These are phyloP conservation scores for Cheilosia urbana DNA, from an alignment of 2,888 invertebrate genomes.

Conservation along the genomic window DNA sequence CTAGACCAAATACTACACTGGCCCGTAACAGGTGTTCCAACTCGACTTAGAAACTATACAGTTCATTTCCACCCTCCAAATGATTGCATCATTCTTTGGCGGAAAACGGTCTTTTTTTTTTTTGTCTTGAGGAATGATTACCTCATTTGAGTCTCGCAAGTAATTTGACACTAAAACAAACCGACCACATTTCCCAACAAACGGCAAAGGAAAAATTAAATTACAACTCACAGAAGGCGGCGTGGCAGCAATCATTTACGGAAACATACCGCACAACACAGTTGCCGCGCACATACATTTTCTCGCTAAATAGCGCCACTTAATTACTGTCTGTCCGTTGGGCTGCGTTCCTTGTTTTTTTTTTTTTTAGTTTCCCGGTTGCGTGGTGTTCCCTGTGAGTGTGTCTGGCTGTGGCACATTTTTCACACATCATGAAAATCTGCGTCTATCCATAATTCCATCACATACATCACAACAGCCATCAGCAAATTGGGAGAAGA, in stretches of 20 bases:
- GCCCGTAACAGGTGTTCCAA: slow-evolving; percentile 25
- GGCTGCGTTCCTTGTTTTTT: slow-evolving; percentile 17
- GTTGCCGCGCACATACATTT: neutral
- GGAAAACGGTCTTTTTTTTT: neutral
- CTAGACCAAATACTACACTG: neutral
- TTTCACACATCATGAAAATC: slow-evolving; percentile 67
- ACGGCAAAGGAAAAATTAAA: slow-evolving; percentile 39
- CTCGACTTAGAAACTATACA: neutral
- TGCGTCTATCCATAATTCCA: slow-evolving; percentile 51
- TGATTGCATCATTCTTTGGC: slow-evolving; percentile 44
- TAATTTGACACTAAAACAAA: slow-evolving; percentile 63
- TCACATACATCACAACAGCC: slow-evolving; percentile 46
- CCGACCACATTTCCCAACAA: slow-evolving; percentile 12
- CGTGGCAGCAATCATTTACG: slow-evolving; percentile 52
- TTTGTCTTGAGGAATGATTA: slow-evolving; percentile 40
- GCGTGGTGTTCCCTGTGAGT: neutral
- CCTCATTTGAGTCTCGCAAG: slow-evolving; percentile 61
- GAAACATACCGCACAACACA: slow-evolving; percentile 47
- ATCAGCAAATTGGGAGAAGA: neutral
- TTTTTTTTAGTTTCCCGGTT: slow-evolving; percentile 5
- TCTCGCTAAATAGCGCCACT: slow-evolving; percentile 72
- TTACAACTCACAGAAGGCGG: slow-evolving; percentile 50
- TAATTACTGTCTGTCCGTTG: slow-evolving; percentile 61
- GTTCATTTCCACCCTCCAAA: slow-evolving; percentile 24
- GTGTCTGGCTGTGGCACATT: slow-evolving; percentile 36